These are phyloP conservation scores for Sebastes elongatus DNA, from an alignment of 2,797 vertebrate genomes.

Conservation along the genomic window DNA sequence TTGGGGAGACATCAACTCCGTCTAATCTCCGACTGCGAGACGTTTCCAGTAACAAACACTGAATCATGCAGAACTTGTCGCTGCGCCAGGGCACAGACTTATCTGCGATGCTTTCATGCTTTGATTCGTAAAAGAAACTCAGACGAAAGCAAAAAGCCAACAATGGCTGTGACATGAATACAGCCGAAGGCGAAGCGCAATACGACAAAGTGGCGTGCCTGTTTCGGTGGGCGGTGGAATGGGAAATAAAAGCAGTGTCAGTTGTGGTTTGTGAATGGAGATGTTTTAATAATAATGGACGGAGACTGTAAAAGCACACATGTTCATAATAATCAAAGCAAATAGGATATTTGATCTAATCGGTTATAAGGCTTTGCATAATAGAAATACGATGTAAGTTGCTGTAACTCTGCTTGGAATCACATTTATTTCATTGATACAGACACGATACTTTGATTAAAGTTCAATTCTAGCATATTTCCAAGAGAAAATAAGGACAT, in stretches of 20 bases:
- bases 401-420: background rate
- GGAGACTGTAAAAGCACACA: background rate
- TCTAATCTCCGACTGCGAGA: slow-evolving; percentile 61
- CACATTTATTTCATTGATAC: background rate
- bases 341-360: background rate
- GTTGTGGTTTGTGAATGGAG: slow-evolving; percentile 53
- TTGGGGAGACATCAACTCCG: slow-evolving; percentile 53
- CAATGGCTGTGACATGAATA: slow-evolving; percentile 34
- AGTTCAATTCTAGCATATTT: too few relatives aligned
- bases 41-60: slow-evolving; percentile 62
- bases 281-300: slow-evolving; percentile 15
- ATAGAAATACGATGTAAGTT: background rate
- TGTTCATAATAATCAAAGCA: background rate
- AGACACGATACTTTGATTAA: background rate
- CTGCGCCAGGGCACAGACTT: slow-evolving; percentile 37
- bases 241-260: slow-evolving; percentile 23
- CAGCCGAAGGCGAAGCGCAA: slow-evolving; percentile 18
- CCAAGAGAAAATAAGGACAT: background rate
- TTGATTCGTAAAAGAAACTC: too few relatives aligned
- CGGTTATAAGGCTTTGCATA: background rate
- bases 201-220: slow-evolving; percentile 16
- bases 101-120: slow-evolving; percentile 59
- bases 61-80: slow-evolving; percentile 59
- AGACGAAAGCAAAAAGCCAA: slow-evolving; percentile 31
- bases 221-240: background rate